Percentiles rank a stretch among this genome's conserved stretches.
Conservation (phyloP, 2,888 invertebrate genomes). For the Autographa gamma region DNA sequence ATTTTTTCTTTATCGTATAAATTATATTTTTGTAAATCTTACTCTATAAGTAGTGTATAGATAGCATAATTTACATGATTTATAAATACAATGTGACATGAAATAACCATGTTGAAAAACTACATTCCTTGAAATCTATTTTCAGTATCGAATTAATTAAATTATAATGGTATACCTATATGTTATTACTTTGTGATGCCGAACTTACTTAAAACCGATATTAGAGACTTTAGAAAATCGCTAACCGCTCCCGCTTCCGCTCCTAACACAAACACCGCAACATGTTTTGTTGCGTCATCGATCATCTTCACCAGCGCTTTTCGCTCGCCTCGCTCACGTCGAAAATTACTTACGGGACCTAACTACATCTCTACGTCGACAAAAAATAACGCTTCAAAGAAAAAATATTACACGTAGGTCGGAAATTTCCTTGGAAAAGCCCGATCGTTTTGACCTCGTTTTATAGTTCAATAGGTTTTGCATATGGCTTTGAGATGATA, state of each 20-base stretch:
- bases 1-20: too few relatives aligned
- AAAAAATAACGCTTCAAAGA: slow-evolving; percentile 62
- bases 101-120: too few relatives aligned
- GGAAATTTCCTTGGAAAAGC: slow-evolving; percentile 41
- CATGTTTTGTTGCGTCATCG: slow-evolving; percentile 80
- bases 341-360: slow-evolving; percentile 83
- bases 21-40: too few relatives aligned
- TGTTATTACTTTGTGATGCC: too few relatives aligned
- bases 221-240: neutral
- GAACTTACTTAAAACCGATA: neutral
- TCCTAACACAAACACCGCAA: slow-evolving; percentile 39
- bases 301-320: slow-evolving; percentile 79
- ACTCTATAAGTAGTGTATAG: too few relatives aligned
- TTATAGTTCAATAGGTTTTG: slow-evolving; percentile 54
- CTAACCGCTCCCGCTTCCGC: slow-evolving; percentile 44
- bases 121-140: too few relatives aligned
- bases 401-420: slow-evolving; percentile 51
- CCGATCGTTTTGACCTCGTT: slow-evolving; percentile 55
- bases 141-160: too few relatives aligned
- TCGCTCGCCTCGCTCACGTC: slow-evolving; percentile 69
- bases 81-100: too few relatives aligned
- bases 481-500: slow-evolving; percentile 48
- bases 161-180: too few relatives aligned
- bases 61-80: too few relatives aligned
- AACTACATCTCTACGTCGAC: slow-evolving; percentile 67